Conservation (phyloP, 1,140 invertebrate genomes). For the Pentalonia nigronervosa region DNA sequence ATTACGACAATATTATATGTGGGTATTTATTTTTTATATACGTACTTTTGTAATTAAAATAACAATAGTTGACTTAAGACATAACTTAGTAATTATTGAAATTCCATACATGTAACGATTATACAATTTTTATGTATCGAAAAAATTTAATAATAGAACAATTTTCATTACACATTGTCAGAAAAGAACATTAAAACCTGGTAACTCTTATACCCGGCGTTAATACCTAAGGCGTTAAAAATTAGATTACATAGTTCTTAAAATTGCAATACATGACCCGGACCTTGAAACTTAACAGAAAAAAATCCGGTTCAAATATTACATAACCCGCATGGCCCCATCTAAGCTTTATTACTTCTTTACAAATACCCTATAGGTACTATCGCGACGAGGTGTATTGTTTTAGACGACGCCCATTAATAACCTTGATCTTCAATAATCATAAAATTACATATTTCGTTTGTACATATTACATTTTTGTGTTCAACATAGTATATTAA, state of each 20-base stretch:
- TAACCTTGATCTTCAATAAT: slow-evolving; percentile 56
- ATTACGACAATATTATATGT: background rate
- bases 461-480: background rate
- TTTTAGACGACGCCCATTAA: slow-evolving; percentile 50
- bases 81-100: background rate
- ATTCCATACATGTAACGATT: background rate
- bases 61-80: background rate
- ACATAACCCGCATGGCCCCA: background rate
- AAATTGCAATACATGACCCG: slow-evolving; percentile 37
- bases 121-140: background rate
- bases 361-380: slow-evolving; percentile 23
- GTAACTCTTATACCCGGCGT: background rate
- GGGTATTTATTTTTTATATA: background rate
- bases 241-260: slow-evolving; percentile 31
- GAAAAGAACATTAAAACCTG: background rate
- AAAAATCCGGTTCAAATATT: slow-evolving; percentile 49
- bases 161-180: background rate
- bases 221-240: background rate
- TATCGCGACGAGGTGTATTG: slow-evolving; percentile 37
- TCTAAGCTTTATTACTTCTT: slow-evolving; percentile 23
- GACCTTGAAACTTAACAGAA: slow-evolving; percentile 10
- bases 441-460: slow-evolving; percentile 34
- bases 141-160: slow-evolving; percentile 8
- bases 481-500: background rate
- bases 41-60: background rate